phyloP scores from a whole-genome alignment of 1,140 invertebrate genomes.

The Penaeus vannamei region DNA sequence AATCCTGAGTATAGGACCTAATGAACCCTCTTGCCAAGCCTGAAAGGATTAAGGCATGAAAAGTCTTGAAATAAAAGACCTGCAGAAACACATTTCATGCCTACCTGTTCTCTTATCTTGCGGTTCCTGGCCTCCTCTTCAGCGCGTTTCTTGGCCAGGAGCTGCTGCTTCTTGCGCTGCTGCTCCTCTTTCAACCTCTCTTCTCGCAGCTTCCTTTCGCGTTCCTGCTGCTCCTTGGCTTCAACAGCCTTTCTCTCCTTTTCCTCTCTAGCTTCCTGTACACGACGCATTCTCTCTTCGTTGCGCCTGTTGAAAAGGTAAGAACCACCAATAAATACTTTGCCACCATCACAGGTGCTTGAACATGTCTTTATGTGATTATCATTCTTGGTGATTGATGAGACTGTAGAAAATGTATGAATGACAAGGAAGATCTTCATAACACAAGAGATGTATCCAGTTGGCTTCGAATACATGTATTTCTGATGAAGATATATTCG shows the following conservation, averaged over 20 bases:
- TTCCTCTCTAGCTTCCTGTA: conserved; percentile 57
- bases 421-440: no score
- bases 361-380: no score
- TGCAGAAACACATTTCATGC: background rate
- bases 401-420: no score
- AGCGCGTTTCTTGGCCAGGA: conserved; percentile 45
- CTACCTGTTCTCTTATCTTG: conserved; percentile 44
- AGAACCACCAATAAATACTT: background rate
- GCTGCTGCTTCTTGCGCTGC: conserved; percentile 36
- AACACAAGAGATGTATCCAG: no score
- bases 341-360: no score
- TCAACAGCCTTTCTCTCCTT: conserved; percentile 55
- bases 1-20: background rate
- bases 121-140: conserved; percentile 56
- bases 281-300: conserved; percentile 63
- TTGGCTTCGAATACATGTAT: no score
- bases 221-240: conserved; percentile 55
- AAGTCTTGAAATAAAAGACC: background rate
- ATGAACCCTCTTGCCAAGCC: background rate
- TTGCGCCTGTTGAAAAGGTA: conserved; percentile 31
- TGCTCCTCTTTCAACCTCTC: conserved; percentile 54
- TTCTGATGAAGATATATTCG: no score
- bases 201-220: conserved; percentile 49
- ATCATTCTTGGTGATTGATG: no score
- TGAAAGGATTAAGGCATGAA: background rate